Conservation (phyloP, 2,888 invertebrate genomes). For the Charanyca ferruginea region DNA sequence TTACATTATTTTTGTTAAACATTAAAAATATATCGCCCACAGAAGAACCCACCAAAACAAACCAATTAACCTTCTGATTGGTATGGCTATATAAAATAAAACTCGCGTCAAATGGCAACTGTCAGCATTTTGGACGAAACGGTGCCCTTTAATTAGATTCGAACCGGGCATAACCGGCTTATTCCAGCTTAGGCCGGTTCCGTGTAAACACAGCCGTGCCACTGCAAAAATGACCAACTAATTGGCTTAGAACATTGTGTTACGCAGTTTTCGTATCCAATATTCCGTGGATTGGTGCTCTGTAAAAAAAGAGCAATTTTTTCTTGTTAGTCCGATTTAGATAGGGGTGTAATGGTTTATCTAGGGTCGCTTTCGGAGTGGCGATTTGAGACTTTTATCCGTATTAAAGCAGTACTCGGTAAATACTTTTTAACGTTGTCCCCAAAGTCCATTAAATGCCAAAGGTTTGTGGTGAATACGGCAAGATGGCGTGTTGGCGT, state of each 20-base stretch:
- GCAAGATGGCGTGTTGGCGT: slow-evolving; percentile 76
- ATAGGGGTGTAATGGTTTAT: slow-evolving; percentile 46
- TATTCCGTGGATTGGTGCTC: slow-evolving; percentile 83
- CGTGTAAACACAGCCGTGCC: slow-evolving; percentile 81
- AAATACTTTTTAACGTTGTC: slow-evolving; percentile 63
- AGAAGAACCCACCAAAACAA: slow-evolving; percentile 74
- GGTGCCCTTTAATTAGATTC: slow-evolving; percentile 90
- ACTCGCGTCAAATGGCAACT: slow-evolving; percentile 84
- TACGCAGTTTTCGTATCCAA: slow-evolving; percentile 87
- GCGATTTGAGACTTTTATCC: slow-evolving; percentile 50
- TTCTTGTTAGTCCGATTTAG: slow-evolving; percentile 67
- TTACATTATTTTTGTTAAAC: slow-evolving; percentile 61
- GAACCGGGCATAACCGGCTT: slow-evolving; percentile 89
- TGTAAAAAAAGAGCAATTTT: slow-evolving; percentile 73
- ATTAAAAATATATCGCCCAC: slow-evolving; percentile 61
- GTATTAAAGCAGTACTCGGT: slow-evolving; percentile 59
- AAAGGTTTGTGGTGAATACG: slow-evolving; percentile 68
- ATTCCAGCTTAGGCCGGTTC: slow-evolving; percentile 86
- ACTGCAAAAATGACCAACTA: slow-evolving; percentile 90
- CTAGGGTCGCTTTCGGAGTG: slow-evolving; percentile 25
- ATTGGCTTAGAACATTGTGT: slow-evolving; percentile 89
- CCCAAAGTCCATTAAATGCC: slow-evolving; percentile 70
- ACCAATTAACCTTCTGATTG: slow-evolving; percentile 82
- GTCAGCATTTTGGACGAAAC: slow-evolving; percentile 88
- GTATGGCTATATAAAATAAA: slow-evolving; percentile 77